These are phyloP conservation scores for Thrips palmi DNA, from an alignment of 1,140 invertebrate genomes.

Conservation along the genomic window DNA sequence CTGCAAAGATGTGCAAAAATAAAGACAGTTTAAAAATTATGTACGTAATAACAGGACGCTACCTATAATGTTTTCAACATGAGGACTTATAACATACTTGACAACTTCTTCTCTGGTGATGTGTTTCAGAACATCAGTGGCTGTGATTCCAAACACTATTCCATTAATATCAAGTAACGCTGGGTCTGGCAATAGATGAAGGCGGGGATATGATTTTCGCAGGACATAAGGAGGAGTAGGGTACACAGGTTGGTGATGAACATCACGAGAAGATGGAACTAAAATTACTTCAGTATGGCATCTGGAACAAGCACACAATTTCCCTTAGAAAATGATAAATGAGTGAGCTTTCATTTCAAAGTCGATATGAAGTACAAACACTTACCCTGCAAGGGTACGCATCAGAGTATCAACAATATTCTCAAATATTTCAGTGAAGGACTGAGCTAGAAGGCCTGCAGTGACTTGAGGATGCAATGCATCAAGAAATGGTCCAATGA, in stretches of 20 bases:
- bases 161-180: conserved; percentile 57
- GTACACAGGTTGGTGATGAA: conserved; percentile 55
- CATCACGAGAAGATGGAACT: conserved; percentile 55
- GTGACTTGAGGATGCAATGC: conserved; percentile 37
- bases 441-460: conserved; percentile 32
- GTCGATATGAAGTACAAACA: conserved; percentile 1
- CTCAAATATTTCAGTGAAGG: conserved; percentile 51
- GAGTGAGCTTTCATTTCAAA: background rate
- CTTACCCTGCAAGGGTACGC: conserved; percentile 29
- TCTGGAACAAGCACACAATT: conserved; percentile 27
- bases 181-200: conserved; percentile 57
- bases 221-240: conserved; percentile 47
- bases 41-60: background rate
- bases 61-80: background rate
- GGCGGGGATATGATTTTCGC: conserved; percentile 31
- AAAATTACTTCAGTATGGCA: conserved; percentile 47
- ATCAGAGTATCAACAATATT: conserved; percentile 43
- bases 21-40: conserved; percentile 5
- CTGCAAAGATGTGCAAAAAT: conserved; percentile 15
- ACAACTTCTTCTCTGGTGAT: conserved; percentile 58
- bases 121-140: conserved; percentile 66
- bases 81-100: conserved; percentile 34
- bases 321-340: conserved; percentile 2
- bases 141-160: conserved; percentile 54
- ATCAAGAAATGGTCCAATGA: conserved; percentile 73